Conservation (phyloP, 2,888 invertebrate species). For the Chelonus formosanus region DNA sequence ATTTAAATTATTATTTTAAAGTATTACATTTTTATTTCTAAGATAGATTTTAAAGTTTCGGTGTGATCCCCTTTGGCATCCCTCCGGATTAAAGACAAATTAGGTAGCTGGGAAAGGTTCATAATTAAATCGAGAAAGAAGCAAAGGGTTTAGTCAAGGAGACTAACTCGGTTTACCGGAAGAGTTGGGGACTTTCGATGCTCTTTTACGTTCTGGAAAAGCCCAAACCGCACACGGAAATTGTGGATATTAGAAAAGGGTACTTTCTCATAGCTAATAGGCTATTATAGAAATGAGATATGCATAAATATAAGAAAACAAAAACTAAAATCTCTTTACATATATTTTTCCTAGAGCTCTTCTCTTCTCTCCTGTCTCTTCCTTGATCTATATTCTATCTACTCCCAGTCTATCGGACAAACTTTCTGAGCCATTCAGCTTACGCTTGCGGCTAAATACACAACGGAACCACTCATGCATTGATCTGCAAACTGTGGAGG, state of each 20-base stretch:
- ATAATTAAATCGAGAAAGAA: constrained; percentile 64
- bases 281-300: too few species aligned
- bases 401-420: constrained; percentile 50
- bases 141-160: constrained; percentile 61
- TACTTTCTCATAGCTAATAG: too few species aligned
- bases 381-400: constrained; percentile 2
- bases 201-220: constrained; percentile 55
- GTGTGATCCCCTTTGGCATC: constrained; percentile 31
- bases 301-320: background rate
- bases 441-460: constrained; percentile 55
- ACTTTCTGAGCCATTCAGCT: constrained; percentile 57
- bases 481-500: constrained; percentile 38
- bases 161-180: constrained; percentile 61
- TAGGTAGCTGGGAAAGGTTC: constrained; percentile 58
- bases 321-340: background rate
- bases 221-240: constrained; percentile 38
- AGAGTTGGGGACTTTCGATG: constrained; percentile 41
- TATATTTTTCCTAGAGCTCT: background rate
- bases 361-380: constrained; percentile 3
- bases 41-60: constrained; percentile 32
- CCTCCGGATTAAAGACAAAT: constrained; percentile 60
- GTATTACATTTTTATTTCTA: constrained; percentile 29
- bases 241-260: constrained; percentile 12
- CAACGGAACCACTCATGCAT: constrained; percentile 43
- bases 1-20: background rate